Evolutionary conservation across 2,113 vertebrate species (phyloP), one percentile per base, ranked within the genome.

Genomic region (Crotalus helleri): DNA sequence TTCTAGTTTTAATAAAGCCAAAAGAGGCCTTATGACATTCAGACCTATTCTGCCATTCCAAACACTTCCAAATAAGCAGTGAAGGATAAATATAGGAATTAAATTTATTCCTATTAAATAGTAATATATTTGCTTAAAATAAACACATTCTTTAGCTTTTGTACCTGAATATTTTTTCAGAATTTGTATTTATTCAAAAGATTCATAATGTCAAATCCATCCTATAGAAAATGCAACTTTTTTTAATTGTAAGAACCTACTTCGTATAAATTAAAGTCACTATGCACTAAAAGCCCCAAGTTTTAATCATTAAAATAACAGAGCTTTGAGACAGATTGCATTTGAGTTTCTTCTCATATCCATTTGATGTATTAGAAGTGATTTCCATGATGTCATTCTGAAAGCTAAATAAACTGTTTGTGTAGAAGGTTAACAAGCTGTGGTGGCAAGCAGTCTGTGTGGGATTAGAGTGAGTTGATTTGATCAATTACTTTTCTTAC

Each of bases 401-500:
- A 96, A 93, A 97, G 96, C 96, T 97, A 98, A 98, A 98, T 97
- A 98, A 98, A 97, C 95, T 96, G 94, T 96, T 95, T 96, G 93
- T 94, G 91, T 95, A 96, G 93, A 93, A 98, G 94, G 96, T 97
- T 98, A 98, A 98, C 96, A 98, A 97, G 96, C 96, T 97, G 92
- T 94, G 95, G 92, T 94, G 91, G 21, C 95, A 96, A 94, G 95
- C 86, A 94, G 93, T 94, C 93, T 93, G 96, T 96, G 94, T 96
- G 95, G 96, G 97, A 97, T 97, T 97, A 96, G 61, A 96, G 96
- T 81, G 94, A 96, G 96, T 95, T 97, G 97, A 98, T 98, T 97
- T 98, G 98, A 98, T 98, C 98, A 96, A 98, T 98, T 97, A 96
- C 97, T 97, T 97, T 95, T 92, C 94, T 97, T 97, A 97, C 55